Evolutionary conservation across 1,140 invertebrate species (phyloP).

Genomic region (Charaxes varanes): DNA sequence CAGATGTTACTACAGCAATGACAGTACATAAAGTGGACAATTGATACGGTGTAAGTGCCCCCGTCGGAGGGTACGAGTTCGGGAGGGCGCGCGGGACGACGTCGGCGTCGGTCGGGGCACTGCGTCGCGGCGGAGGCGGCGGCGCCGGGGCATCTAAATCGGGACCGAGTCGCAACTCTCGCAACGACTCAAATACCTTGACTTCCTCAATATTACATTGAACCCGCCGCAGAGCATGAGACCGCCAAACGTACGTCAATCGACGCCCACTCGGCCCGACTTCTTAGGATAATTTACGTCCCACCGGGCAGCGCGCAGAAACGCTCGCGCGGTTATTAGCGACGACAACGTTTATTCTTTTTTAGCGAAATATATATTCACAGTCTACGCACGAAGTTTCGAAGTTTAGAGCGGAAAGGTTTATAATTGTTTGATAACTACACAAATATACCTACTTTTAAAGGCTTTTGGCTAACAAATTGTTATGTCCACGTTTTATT

Average conservation of each 20-base stretch:
- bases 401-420: too few relatives aligned
- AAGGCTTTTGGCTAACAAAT: too few relatives aligned
- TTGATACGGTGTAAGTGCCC: constrained; percentile 32
- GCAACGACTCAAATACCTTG: constrained; percentile 72
- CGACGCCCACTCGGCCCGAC: constrained; percentile 49
- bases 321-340: too few relatives aligned
- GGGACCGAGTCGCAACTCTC: constrained; percentile 67
- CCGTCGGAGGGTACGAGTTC: constrained; percentile 34
- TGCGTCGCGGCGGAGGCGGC: constrained; percentile 61
- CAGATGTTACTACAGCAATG: constrained; percentile 23
- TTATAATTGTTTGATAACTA: too few relatives aligned
- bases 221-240: constrained; percentile 62
- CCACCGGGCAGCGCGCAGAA: constrained; percentile 4
- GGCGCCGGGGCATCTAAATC: constrained; percentile 70
- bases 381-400: too few relatives aligned
- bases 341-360: not conserved
- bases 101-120: constrained; percentile 62
- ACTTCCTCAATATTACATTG: constrained; percentile 74
- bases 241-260: constrained; percentile 66
- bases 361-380: too few relatives aligned
- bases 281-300: constrained; percentile 35
- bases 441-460: too few relatives aligned
- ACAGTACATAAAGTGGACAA: constrained; percentile 27
- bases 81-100: constrained; percentile 57
- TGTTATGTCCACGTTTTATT: too few relatives aligned